Percentiles rank a stretch among this genome's conserved stretches.
Conservation (phyloP, 1,140 invertebrate species). For the Anastrepha ludens region DNA sequence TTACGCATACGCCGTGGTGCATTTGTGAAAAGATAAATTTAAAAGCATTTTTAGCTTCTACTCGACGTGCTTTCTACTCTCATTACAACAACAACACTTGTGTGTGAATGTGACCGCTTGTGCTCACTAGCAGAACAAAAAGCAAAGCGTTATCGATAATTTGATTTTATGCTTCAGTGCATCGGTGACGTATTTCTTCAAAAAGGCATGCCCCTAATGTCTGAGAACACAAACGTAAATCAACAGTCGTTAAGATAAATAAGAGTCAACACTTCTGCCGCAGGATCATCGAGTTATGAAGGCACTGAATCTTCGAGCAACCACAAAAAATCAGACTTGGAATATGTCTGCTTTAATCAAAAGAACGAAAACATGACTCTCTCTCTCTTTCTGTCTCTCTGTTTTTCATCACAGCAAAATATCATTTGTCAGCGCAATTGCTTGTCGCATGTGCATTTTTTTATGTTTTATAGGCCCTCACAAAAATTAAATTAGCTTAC, state of each 20-base stretch:
- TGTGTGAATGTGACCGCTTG: background rate
- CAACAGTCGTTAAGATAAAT: background rate
- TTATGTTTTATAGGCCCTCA: constrained; percentile 21
- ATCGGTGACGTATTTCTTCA: background rate
- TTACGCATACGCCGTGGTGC: constrained; percentile 17
- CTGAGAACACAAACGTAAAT: background rate
- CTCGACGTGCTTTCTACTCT: background rate
- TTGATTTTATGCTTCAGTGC: background rate
- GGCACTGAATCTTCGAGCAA: background rate
- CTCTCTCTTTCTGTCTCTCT: too few relatives aligned
- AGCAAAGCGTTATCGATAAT: background rate
- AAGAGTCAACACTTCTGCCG: background rate
- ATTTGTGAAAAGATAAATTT: too few relatives aligned
- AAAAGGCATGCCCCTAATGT: background rate
- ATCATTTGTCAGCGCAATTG: background rate
- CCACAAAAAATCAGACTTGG: background rate
- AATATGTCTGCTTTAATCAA: background rate
- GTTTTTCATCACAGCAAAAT: background rate
- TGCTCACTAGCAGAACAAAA: too few relatives aligned
- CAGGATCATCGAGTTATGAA: background rate
- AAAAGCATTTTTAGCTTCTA: background rate
- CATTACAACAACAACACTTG: too few relatives aligned
- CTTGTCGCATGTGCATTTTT: constrained; percentile 9
- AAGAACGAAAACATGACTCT: background rate
- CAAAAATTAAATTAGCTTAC: constrained; percentile 48